Base-by-base conservation (phyloP, 2,888 invertebrate genomes). In the Plagiodera versicolora region DNA sequence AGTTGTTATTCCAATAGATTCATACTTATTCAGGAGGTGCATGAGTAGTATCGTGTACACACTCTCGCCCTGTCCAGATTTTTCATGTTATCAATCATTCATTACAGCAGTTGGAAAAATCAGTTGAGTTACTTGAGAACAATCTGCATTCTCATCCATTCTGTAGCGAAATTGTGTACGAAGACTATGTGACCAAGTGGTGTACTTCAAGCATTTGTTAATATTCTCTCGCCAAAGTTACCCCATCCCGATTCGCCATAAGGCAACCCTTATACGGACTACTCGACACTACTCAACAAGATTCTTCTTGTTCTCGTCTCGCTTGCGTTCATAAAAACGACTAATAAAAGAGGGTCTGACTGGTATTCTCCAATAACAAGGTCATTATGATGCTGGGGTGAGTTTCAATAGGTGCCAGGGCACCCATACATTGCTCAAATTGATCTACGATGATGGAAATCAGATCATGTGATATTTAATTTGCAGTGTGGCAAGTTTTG, bases 371-470 rank as follows among this genome's bases (percentile, higher is more conserved):
- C 39, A 39, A 39, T 39, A 39, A 39, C 39, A 39, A 39, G 39
- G 39, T 39, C 39, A 39, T 39, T 39, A 39, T 39, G 39, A 39
- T 39, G 39, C 39, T 14, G 39, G 39, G 39, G 39, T 39, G 39
- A 14, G 14, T 39, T 39, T 39, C 10, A 39, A 39, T 39, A 6
- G 39, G 14, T 39, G 14, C 39, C n/a, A 11, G 39, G 11, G 39
- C 39, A 14, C 39, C 39, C 14, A 14, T n/a, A n/a, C 4, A 3
- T 3, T 39, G 39, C 39, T 39, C n/a, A 39, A 14, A 14, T 10
- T 39, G 14, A 39, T 39, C 39, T n/a, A 9, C 2, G 11, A 24
- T 6, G 24, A 24, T 6, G 6, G 6, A 24, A n/a, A n/a, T n/a
- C n/a, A n/a, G n/a, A n/a, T n/a, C n/a, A n/a, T n/a, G n/a, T n/a